A percentile compares a stretch with the other conserved stretches of the same genome.
phyloP scores from a whole-genome alignment of 2,113 vertebrate genomes.

The Proterorhinus semilunaris region DNA sequence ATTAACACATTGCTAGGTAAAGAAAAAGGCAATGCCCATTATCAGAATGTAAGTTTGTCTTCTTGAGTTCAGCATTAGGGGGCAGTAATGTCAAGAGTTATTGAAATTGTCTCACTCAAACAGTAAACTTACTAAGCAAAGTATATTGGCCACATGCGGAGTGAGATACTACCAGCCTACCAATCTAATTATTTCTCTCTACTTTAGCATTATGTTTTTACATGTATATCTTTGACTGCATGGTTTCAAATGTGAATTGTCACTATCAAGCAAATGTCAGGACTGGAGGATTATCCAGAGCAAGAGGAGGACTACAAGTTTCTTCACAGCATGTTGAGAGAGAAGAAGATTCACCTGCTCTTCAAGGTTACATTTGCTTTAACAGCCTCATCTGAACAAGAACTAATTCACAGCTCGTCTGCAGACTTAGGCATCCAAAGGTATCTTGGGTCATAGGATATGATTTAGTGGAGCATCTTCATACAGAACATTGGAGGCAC shows the following conservation, averaged over 20 bases:
- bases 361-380: conserved; percentile 55
- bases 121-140: neutral
- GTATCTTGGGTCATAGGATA: too few relatives aligned
- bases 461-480: too few relatives aligned
- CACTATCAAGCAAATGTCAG: conserved; percentile 56
- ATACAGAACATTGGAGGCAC: too few relatives aligned
- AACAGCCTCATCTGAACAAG: neutral
- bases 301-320: conserved; percentile 74
- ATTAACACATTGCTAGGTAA: too few relatives aligned
- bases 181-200: too few relatives aligned
- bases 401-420: neutral
- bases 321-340: conserved; percentile 73
- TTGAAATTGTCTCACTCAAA: neutral
- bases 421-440: too few relatives aligned
- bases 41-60: too few relatives aligned
- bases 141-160: neutral
- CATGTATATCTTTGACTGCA: neutral
- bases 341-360: conserved; percentile 74
- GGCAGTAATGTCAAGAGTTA: conserved; percentile 45
- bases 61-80: conserved; percentile 35
- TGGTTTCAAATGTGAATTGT: conserved; percentile 21
- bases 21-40: too few relatives aligned
- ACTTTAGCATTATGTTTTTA: neutral
- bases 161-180: neutral
- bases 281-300: conserved; percentile 54